Conservation (phyloP, 2,888 invertebrate species). For the Tipula confusa region DNA sequence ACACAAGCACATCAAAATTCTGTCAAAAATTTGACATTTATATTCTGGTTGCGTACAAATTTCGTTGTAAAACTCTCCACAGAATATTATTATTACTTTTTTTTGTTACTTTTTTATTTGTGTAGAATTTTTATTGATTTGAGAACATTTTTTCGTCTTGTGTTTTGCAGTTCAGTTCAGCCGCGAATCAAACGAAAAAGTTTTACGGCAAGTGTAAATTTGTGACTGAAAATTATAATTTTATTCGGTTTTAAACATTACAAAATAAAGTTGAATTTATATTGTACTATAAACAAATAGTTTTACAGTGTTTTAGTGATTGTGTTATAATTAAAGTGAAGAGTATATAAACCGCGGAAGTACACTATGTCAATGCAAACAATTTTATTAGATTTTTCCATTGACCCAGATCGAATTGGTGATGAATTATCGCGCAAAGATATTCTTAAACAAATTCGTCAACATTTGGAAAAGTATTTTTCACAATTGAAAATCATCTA, state of each 20-base stretch:
- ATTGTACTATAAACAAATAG: background rate
- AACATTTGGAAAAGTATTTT: constrained; percentile 66
- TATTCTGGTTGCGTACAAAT: background rate
- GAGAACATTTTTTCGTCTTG: background rate
- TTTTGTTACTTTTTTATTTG: background rate
- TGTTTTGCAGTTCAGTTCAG: background rate
- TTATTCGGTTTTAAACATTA: background rate
- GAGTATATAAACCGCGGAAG: constrained; percentile 32
- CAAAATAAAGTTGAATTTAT: background rate
- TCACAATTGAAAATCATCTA: constrained; percentile 65
- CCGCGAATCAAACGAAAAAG: background rate
- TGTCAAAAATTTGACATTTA: too few relatives aligned
- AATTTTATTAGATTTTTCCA: constrained; percentile 72
- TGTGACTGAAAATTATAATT: background rate
- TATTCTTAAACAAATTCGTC: constrained; percentile 63
- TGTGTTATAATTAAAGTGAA: background rate
- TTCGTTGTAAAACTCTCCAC: background rate
- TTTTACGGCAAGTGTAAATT: background rate
- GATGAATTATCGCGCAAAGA: constrained; percentile 63
- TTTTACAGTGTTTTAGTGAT: background rate
- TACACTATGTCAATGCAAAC: constrained; percentile 70
- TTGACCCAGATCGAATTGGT: constrained; percentile 63
- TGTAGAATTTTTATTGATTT: constrained; percentile 25
- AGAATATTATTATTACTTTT: background rate
- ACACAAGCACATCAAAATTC: background rate